A percentile compares a stretch with the other conserved stretches of the same genome.
These are phyloP conservation scores for Desmophyllum pertusum DNA, from an alignment of 92 coral and sea anemone genomes.

Conservation along the genomic window DNA sequence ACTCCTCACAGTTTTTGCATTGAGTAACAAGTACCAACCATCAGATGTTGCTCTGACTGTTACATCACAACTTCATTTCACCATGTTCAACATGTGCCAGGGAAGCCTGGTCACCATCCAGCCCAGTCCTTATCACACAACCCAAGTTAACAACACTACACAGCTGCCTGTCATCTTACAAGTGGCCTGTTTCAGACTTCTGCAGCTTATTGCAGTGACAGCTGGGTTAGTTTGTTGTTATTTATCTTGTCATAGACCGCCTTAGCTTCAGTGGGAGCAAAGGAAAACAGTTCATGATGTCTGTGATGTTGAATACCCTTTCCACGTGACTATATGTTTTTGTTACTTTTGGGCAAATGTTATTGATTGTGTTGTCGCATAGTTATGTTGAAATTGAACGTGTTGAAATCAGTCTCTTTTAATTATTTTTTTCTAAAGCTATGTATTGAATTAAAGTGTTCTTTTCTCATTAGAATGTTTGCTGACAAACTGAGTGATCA, in stretches of 20 bases:
- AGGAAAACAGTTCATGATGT: not conserved
- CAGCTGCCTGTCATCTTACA: slow-evolving; percentile 76
- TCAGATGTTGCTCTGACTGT: slow-evolving; percentile 78
- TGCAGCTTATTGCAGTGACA: slow-evolving; percentile 81
- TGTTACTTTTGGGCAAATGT: too few species aligned
- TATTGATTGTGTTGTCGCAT: too few species aligned
- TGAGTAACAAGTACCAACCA: slow-evolving; percentile 82
- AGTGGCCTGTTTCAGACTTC: slow-evolving; percentile 81
- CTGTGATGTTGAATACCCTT: not conserved
- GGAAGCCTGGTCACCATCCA: slow-evolving; percentile 79
- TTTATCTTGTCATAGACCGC: not conserved
- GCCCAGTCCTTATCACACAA: slow-evolving; percentile 69
- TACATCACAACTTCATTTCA: slow-evolving; percentile 68
- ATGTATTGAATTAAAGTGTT: not conserved
- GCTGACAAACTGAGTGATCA: slow-evolving; percentile 78
- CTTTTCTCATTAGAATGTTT: slow-evolving; percentile 54
- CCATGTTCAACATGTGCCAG: slow-evolving; percentile 74
- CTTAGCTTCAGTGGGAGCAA: not conserved
- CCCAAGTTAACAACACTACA: slow-evolving; percentile 58
- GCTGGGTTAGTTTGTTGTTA: slow-evolving; percentile 62
- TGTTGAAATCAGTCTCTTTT: too few species aligned
- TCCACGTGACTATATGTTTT: too few species aligned
- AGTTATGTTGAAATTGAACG: not conserved
- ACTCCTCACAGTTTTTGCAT: slow-evolving; percentile 76
- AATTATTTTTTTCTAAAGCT: not conserved